Evolutionary conservation across 2,113 vertebrate species (phyloP).

Genomic region (Amazona vittata): DNA sequence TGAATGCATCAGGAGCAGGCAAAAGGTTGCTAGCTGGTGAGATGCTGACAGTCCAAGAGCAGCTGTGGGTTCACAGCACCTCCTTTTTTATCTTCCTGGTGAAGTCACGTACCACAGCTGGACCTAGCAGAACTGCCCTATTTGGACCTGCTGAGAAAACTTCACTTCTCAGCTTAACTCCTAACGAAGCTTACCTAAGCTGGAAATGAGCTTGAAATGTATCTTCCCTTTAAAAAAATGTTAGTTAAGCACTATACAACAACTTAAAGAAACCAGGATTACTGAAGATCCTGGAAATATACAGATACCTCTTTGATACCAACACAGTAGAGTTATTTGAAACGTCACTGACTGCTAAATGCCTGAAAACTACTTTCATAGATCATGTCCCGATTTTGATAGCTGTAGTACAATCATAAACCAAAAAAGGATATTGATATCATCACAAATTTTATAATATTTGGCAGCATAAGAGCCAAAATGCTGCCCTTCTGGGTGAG

Average conservation of each 20-base stretch:
- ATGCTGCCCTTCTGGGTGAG: not conserved
- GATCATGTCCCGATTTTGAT: not conserved
- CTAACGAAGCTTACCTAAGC: not conserved
- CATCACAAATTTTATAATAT: not conserved
- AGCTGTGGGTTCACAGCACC: not conserved
- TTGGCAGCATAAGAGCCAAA: not conserved
- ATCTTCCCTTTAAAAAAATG: not conserved
- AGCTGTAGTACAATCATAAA: not conserved
- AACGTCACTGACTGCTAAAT: not conserved
- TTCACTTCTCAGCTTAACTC: not conserved
- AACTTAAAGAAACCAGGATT: not conserved
- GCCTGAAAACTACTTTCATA: not conserved
- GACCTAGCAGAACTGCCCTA: not conserved
- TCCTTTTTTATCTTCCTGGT: not conserved
- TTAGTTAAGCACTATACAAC: not conserved
- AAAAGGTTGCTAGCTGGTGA: not conserved
- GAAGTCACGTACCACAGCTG: fast-evolving
- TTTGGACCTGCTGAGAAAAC: not conserved
- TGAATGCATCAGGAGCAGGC: not conserved
- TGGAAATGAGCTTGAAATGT: not conserved
- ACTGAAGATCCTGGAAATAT: not conserved
- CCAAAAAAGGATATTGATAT: not conserved
- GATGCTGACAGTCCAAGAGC: not conserved
- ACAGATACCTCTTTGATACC: not conserved
- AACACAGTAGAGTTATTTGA: not conserved